phyloP scores from a whole-genome alignment of 2,113 vertebrate genomes.

The Rhinichthys klamathensis region DNA sequence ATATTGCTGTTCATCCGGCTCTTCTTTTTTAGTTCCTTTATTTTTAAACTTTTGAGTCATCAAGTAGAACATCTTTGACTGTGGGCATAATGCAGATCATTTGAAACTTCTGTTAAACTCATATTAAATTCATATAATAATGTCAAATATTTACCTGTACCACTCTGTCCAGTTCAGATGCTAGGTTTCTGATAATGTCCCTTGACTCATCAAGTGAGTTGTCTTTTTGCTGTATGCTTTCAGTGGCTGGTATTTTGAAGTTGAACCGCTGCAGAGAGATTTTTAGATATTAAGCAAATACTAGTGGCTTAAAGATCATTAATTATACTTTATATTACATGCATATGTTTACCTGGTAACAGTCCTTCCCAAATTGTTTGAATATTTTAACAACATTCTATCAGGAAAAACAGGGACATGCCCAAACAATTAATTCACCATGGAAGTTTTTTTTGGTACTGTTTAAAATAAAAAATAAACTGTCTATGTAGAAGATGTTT shows the following conservation, averaged over 20 bases:
- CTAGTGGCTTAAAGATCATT: neutral
- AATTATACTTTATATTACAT: neutral
- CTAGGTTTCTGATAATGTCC: constrained; percentile 29
- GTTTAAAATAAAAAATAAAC: neutral
- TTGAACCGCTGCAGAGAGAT: neutral
- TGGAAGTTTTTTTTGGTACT: too few species aligned
- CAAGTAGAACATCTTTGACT: neutral
- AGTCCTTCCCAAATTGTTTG: neutral
- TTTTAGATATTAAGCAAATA: neutral
- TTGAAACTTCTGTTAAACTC: neutral
- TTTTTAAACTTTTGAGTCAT: neutral
- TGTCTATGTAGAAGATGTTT: too few species aligned
- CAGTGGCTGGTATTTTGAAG: neutral
- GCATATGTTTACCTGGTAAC: neutral
- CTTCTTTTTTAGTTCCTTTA: neutral
- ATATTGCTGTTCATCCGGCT: neutral
- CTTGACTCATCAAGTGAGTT: constrained; percentile 46
- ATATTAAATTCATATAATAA: neutral
- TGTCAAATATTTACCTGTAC: constrained; percentile 36
- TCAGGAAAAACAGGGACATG: neutral
- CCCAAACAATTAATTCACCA: neutral
- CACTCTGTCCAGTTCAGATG: constrained; percentile 46
- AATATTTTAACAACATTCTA: neutral
- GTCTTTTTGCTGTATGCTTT: neutral
- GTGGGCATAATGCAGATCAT: neutral